Evolutionary conservation across 2,797 vertebrate species (phyloP).

Genomic region (Saxicola maurus): DNA sequence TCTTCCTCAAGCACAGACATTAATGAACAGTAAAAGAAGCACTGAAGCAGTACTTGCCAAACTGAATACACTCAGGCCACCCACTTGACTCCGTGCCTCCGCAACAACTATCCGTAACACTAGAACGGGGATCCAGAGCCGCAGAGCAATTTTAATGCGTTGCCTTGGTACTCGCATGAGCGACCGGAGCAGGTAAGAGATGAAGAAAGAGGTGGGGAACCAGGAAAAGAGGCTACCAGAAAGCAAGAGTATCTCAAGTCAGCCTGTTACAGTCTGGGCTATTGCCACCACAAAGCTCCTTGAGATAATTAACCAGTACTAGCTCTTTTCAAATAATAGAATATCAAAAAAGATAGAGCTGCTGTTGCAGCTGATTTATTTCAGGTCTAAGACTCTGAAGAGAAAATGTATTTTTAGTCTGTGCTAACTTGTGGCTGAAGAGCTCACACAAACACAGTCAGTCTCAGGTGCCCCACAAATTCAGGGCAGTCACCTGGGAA

Average conservation of each 20-base stretch:
- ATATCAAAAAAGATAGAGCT: conserved; percentile 21
- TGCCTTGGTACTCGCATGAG: conserved; percentile 87
- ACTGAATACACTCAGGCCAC: conserved; percentile 65
- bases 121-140: conserved; percentile 93
- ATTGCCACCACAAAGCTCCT: conserved; percentile 37
- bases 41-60: conserved; percentile 79
- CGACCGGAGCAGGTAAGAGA: conserved; percentile 62
- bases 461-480: conserved; percentile 63
- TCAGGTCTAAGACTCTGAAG: conserved; percentile 50
- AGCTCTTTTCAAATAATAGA: conserved; percentile 48
- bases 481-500: conserved; percentile 67
- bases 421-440: conserved; percentile 59
- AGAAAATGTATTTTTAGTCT: conserved; percentile 76
- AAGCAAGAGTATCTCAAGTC: conserved; percentile 45
- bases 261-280: conserved; percentile 37
- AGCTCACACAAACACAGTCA: conserved; percentile 45
- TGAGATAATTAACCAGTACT: conserved; percentile 31
- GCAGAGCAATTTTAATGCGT: conserved; percentile 90
- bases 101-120: conserved; percentile 93
- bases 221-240: conserved; percentile 48
- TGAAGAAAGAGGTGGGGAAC: conserved; percentile 49
- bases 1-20: not conserved
- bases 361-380: conserved; percentile 50
- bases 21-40: conserved; percentile 22
- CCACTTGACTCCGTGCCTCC: conserved; percentile 71